Conservation (phyloP, 2,113 vertebrate genomes). For the Laticauda laticaudata region DNA sequence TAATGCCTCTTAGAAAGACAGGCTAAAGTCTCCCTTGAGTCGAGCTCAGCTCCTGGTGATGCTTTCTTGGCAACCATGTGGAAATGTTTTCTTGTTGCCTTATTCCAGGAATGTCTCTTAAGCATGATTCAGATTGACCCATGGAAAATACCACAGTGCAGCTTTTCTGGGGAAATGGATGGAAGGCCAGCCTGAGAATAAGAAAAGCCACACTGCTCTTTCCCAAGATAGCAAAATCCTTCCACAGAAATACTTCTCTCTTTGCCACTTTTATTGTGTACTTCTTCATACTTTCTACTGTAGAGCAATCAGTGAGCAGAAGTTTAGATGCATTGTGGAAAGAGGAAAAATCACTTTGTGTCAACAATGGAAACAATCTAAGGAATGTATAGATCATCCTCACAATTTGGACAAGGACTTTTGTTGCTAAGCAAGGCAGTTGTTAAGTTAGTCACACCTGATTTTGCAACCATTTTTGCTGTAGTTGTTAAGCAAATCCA, state of each 20-base stretch:
- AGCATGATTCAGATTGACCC: neutral
- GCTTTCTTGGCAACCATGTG: neutral
- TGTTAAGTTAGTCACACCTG: neutral
- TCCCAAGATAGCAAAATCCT: neutral
- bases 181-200: neutral
- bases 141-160: neutral
- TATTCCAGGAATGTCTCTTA: neutral
- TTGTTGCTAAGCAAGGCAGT: neutral
- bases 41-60: neutral
- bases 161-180: neutral
- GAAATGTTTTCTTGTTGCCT: neutral
- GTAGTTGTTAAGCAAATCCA: neutral
- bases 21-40: neutral
- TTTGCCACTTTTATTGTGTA: neutral
- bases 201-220: neutral
- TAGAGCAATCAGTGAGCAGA: neutral
- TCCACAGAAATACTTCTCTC: neutral
- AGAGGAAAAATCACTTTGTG: conserved; percentile 3
- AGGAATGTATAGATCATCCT: neutral
- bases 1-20: neutral
- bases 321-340: neutral
- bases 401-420: neutral
- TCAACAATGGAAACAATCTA: conserved; percentile 2
- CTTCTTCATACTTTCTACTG: neutral
- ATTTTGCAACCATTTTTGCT: neutral